These are phyloP conservation scores for Ceratitis capitata DNA, from an alignment of 1,140 invertebrate genomes.

Conservation along the genomic window DNA sequence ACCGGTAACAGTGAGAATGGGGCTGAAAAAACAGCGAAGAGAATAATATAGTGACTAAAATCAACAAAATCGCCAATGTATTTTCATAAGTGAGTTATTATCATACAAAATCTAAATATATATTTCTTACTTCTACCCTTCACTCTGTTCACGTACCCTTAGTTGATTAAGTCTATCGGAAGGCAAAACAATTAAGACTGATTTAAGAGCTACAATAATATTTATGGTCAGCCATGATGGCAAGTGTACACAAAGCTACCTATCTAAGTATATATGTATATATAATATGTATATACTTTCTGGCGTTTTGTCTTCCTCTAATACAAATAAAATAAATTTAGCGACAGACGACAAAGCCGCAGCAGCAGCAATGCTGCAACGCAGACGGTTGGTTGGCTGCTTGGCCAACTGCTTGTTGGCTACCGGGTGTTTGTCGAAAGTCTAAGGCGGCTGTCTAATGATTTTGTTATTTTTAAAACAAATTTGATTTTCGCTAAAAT, in stretches of 20 bases:
- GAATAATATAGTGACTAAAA: too few species aligned
- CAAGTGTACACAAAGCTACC: not conserved
- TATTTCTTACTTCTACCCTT: too few species aligned
- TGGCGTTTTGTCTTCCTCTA: too few species aligned
- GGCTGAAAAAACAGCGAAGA: too few species aligned
- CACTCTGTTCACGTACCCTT: too few species aligned
- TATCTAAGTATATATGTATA: not conserved
- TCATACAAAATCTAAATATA: too few species aligned
- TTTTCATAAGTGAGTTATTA: too few species aligned
- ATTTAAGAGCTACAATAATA: not conserved
- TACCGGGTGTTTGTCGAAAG: not conserved
- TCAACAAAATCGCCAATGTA: too few species aligned
- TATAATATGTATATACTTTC: not conserved
- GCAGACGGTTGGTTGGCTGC: not conserved
- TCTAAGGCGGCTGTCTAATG: not conserved
- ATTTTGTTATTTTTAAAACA: constrained; percentile 24
- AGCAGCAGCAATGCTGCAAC: not conserved
- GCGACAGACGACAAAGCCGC: not conserved
- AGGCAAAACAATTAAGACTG: not conserved
- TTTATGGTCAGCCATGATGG: not conserved
- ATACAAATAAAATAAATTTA: not conserved
- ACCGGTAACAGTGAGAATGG: too few species aligned
- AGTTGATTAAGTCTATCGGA: not conserved
- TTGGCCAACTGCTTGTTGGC: not conserved
- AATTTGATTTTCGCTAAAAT: constrained; percentile 17